phyloP scores from a whole-genome alignment of 2,113 vertebrate genomes.

The Stegastes partitus region DNA sequence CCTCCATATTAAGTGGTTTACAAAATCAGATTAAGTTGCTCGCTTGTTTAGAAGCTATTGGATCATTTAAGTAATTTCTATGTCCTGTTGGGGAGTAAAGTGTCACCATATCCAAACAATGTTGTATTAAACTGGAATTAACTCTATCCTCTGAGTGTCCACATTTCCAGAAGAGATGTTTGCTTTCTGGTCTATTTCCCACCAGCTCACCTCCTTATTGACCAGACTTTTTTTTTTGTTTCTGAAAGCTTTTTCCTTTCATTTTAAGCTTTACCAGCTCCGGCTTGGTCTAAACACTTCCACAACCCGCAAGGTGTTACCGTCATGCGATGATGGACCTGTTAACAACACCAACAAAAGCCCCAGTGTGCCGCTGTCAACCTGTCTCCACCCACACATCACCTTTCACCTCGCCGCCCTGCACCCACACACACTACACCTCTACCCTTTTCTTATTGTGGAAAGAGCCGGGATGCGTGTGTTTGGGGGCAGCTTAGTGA shows the following conservation, averaged over 20 bases:
- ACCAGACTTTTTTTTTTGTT: background rate
- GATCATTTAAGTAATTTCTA: background rate
- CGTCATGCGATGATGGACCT: constrained; percentile 45
- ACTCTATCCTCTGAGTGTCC: background rate
- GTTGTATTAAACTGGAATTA: no score
- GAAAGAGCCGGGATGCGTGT: constrained; percentile 13
- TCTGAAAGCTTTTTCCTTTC: background rate
- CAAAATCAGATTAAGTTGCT: no score
- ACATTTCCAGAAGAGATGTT: background rate
- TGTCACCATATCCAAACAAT: no score
- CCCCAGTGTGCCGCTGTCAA: constrained; percentile 72
- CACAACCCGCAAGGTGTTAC: constrained; percentile 51
- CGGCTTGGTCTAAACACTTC: constrained; percentile 18
- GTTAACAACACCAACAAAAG: constrained; percentile 68
- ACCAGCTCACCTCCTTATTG: background rate
- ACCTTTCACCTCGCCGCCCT: constrained; percentile 55
- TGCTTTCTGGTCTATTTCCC: background rate
- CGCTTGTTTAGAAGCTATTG: background rate
- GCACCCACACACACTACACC: constrained; percentile 46
- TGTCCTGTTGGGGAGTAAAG: no score
- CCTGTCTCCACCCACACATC: constrained; percentile 66
- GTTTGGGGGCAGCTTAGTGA: constrained; percentile 26
- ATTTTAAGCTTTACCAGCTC: constrained; percentile 9
- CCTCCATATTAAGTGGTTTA: background rate
- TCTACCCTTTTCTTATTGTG: constrained; percentile 24